phyloP scores from a whole-genome alignment of 2,113 vertebrate species.

The Callocephalon fimbriatum region DNA sequence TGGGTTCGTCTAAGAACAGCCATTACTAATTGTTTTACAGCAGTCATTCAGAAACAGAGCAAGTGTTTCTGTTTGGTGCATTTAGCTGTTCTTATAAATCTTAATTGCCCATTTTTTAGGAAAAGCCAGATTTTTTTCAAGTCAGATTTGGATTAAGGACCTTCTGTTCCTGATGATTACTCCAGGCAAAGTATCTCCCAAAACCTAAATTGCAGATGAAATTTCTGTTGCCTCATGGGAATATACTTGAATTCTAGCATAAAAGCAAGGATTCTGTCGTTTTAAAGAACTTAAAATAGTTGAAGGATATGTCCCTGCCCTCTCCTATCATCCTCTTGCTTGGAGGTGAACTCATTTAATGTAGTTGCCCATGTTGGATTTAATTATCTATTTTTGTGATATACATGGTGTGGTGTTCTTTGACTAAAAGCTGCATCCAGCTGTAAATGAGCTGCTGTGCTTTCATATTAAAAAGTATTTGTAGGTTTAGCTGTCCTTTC shows the following conservation, averaged over 20 bases:
- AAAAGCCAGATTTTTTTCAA: background rate
- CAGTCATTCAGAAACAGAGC: background rate
- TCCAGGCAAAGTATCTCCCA: background rate
- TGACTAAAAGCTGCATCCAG: background rate
- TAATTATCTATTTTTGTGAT: background rate
- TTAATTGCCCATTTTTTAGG: background rate
- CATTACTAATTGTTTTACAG: background rate
- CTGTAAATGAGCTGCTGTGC: background rate
- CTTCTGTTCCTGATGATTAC: background rate
- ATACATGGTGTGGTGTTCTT: background rate
- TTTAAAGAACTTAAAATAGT: background rate
- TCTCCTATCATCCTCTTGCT: background rate
- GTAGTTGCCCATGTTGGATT: background rate
- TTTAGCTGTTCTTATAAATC: background rate
- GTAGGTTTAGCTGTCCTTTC: background rate
- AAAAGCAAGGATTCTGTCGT: background rate
- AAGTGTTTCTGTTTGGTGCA: background rate
- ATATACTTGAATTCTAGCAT: background rate
- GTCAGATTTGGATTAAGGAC: background rate
- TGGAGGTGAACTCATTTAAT: background rate
- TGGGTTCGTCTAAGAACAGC: background rate
- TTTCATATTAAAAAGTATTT: background rate
- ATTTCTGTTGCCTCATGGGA: background rate
- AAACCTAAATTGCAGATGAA: conserved; percentile 19
- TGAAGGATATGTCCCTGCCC: background rate